Evolutionary conservation across 2,113 vertebrate genomes (phyloP), one percentile per base, ranked within the genome.

Genomic region (Phyllostomus hastatus): DNA sequence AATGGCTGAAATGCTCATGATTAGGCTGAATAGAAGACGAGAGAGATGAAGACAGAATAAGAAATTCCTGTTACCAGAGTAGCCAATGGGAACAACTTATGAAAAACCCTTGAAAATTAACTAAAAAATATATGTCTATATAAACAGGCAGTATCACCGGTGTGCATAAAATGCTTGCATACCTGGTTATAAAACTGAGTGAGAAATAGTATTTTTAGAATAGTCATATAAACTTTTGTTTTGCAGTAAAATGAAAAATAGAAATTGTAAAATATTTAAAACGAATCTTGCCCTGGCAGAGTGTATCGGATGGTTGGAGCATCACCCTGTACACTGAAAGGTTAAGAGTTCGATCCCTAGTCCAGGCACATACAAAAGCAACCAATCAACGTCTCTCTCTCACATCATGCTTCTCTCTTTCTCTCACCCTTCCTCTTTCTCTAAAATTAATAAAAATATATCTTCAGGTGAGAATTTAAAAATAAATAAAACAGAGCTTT

Each of bases 71-170:
- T 87, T 91, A 87, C 93, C 57, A 57, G 38, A 70, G 57, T 61
- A 80, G 54, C 2, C n/a, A 79, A 52, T 35, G 38, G 70, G 59
- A 12, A 93, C 5, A 76, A 57, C 10, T 57, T 73, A 79, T 82
- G 22, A 85, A 93, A 83, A 24, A 86, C 10, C 11, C 35, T 76
- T 69, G 67, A 95, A 91, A 91, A 93, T 50, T 26, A 92, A 86
- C 26, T 17, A 12, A 92, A 93, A 91, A 3, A 33, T 88, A 57
- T 43, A 20, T 67, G 35, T 22, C 5, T 96, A 4, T 52, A 33
- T 41, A 96, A 78, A 70, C 9, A 11, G 20, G 46, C 64, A 22
- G 43, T 70, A 66, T 11, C 88, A 66, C 4, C 15, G 91, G 48
- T 72, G 35, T 48, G 78, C 16, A 48, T 66, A 3, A 78, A 69